These are phyloP conservation scores for Orius insidiosus DNA, from an alignment of 1,140 invertebrate genomes.

Conservation along the genomic window DNA sequence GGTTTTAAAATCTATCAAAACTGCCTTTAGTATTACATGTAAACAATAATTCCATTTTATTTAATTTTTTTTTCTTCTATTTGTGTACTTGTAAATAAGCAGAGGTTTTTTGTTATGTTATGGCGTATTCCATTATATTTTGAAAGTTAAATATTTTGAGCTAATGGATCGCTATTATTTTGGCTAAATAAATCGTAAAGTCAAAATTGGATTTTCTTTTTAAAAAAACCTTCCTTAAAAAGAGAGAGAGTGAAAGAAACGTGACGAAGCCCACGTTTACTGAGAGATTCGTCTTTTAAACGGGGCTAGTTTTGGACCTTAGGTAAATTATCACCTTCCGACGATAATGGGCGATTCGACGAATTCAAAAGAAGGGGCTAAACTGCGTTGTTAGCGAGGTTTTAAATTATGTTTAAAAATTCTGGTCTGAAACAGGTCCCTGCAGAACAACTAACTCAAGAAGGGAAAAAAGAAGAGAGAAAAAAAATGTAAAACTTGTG, in stretches of 20 bases:
- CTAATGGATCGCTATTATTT: constrained; percentile 9
- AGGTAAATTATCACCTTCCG: too few species aligned
- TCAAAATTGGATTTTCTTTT: not conserved
- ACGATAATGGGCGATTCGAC: too few species aligned
- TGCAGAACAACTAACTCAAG: too few species aligned
- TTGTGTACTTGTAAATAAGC: constrained; percentile 5
- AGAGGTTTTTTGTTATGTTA: constrained; percentile 4
- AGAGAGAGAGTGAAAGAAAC: not conserved
- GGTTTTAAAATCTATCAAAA: not conserved
- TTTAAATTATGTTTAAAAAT: too few species aligned
- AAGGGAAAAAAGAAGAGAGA: too few species aligned
- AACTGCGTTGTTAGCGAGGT: too few species aligned
- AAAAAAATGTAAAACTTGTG: too few species aligned
- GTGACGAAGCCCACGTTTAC: not conserved
- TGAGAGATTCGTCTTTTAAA: not conserved
- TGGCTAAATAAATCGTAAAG: constrained; percentile 8
- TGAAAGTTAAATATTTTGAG: too few species aligned
- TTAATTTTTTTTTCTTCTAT: constrained; percentile 3
- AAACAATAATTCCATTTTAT: not conserved
- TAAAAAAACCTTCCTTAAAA: not conserved
- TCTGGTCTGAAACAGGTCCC: too few species aligned
- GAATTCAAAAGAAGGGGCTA: too few species aligned
- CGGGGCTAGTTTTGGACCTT: not conserved
- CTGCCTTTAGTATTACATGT: constrained; percentile 7
- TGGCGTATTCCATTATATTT: constrained; percentile 8